Percentiles rank a stretch among this genome's conserved stretches.
These are phyloP conservation scores for Coilia nasus DNA, from an alignment of 2,797 vertebrate species.

Conservation along the genomic window DNA sequence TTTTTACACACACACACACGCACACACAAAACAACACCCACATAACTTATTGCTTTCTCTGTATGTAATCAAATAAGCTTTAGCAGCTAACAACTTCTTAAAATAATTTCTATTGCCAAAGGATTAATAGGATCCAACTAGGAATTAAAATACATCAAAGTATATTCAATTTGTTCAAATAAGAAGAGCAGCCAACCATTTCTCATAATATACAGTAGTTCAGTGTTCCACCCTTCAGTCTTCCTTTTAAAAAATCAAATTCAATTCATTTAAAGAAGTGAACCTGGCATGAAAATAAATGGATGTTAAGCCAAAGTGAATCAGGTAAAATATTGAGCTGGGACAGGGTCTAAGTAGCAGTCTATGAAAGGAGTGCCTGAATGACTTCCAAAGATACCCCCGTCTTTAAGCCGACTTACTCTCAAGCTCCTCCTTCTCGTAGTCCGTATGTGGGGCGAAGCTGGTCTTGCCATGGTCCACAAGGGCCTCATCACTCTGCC, in stretches of 20 bases:
- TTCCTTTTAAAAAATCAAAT: background rate
- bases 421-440: slow-evolving; percentile 92
- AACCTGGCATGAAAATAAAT: slow-evolving; percentile 11
- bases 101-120: background rate
- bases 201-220: background rate
- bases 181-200: background rate
- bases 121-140: background rate
- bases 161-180: background rate
- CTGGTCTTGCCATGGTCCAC: slow-evolving; percentile 96
- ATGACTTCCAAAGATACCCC: too few species aligned
- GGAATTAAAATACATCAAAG: background rate
- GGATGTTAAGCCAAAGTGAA: background rate
- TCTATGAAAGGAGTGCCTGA: background rate
- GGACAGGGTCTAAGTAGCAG: background rate
- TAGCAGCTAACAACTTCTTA: background rate
- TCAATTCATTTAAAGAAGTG: background rate
- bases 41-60: background rate
- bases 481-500: slow-evolving; percentile 95
- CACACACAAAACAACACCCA: background rate
- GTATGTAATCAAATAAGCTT: background rate
- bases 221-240: background rate
- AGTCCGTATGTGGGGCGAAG: slow-evolving; percentile 89
- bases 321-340: background rate
- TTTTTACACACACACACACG: background rate
- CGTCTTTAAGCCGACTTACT: slow-evolving; percentile 88